These are phyloP conservation scores for Agonopterix heracliana DNA, from an alignment of 2,888 invertebrate species.

Conservation along the genomic window DNA sequence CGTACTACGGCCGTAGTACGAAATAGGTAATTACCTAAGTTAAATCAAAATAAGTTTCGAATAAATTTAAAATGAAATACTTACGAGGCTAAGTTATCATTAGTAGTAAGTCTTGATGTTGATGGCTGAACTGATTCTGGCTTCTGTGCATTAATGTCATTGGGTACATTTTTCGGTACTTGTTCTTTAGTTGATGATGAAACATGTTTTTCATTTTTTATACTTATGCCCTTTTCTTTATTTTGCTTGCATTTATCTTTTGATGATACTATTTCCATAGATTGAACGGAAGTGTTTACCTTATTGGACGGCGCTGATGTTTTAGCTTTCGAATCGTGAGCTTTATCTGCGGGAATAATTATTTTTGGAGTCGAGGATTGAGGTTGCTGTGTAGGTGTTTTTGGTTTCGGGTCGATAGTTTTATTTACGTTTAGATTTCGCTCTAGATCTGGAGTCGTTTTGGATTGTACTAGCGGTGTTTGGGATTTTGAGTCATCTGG, in stretches of 20 bases:
- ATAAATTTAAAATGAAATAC: conserved; percentile 24
- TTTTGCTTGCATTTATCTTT: not conserved
- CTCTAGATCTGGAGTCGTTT: not conserved
- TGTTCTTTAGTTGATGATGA: not conserved
- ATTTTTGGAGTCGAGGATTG: no score
- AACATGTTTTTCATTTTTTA: not conserved
- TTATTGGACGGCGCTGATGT: not conserved
- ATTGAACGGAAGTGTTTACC: conserved; percentile 1
- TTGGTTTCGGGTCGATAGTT: not conserved
- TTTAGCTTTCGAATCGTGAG: no score
- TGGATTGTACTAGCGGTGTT: not conserved
- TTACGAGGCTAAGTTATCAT: conserved; percentile 34
- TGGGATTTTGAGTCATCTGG: not conserved
- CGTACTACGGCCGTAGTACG: no score
- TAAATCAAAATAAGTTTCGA: no score
- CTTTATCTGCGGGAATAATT: no score
- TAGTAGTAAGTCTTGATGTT: conserved; percentile 6
- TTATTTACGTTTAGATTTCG: not conserved
- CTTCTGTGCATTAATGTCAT: not conserved
- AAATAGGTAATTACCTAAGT: no score
- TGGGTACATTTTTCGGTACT: not conserved
- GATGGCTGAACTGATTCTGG: conserved; percentile 6
- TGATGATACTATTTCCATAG: not conserved
- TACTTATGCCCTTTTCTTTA: not conserved
- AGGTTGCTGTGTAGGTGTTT: not conserved